A percentile compares a stretch with the other conserved stretches of the same genome.
Conservation (phyloP, 2,888 invertebrate genomes). For the Pyrrhosoma nymphula region DNA sequence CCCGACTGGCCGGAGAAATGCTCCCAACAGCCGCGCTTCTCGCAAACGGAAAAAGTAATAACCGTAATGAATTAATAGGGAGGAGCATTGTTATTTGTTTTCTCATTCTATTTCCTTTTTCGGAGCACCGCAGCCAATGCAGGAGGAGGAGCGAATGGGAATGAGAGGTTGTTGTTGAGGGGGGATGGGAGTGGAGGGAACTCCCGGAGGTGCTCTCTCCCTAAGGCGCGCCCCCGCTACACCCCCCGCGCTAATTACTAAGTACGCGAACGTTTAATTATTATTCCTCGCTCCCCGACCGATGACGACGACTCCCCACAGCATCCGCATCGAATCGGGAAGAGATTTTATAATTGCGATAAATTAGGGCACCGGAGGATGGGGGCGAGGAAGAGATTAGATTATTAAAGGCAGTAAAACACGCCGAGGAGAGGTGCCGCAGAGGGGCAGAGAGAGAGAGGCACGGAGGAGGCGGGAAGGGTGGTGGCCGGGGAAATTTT, state of each 20-base stretch:
- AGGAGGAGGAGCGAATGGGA: too few relatives aligned
- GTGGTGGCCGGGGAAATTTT: too few relatives aligned
- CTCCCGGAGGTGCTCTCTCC: too few relatives aligned
- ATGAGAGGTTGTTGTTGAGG: not conserved
- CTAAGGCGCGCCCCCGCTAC: too few relatives aligned
- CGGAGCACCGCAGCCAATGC: not conserved
- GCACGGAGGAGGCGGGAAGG: not conserved
- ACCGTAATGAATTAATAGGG: not conserved
- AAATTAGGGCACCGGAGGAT: not conserved
- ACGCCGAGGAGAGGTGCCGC: not conserved
- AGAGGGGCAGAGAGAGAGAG: not conserved
- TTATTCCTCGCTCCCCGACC: not conserved
- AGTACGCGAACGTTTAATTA: not conserved
- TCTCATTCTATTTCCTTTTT: not conserved
- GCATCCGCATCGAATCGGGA: not conserved
- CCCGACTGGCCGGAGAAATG: not conserved
- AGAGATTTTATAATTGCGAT: conserved; percentile 23
- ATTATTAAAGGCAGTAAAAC: conserved; percentile 44
- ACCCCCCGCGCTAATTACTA: not conserved
- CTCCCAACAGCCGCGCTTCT: not conserved
- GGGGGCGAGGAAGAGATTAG: not conserved
- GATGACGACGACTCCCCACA: not conserved
- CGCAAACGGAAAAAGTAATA: not conserved
- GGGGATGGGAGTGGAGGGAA: not conserved
- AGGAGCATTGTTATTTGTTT: not conserved